Percentiles rank a stretch among this genome's conserved stretches.
Evolutionary conservation across 2,797 vertebrate species (phyloP).

Genomic region (Galago senegalensis): DNA sequence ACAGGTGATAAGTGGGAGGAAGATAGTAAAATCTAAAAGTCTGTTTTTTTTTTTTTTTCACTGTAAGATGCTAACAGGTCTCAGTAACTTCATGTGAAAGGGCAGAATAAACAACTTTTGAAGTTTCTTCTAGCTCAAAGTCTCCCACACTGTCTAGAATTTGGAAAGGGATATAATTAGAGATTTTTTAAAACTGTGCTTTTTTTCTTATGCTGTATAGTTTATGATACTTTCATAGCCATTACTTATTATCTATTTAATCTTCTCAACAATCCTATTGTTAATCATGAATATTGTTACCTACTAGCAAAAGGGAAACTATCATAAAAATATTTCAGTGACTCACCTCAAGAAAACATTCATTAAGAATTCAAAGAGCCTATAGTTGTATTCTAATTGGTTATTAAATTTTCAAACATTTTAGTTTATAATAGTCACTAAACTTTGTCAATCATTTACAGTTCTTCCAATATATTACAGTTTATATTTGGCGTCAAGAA

Average conservation of each 20-base stretch:
- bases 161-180: neutral
- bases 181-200: neutral
- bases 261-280: constrained; percentile 26
- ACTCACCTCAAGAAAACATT: constrained; percentile 14
- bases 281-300: constrained; percentile 24
- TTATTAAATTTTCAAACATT: constrained; percentile 50
- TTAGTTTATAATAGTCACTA: constrained; percentile 34
- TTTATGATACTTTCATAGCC: neutral
- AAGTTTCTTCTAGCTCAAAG: neutral
- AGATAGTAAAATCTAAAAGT: neutral
- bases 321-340: neutral
- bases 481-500: constrained; percentile 48
- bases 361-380: constrained; percentile 41
- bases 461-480: neutral
- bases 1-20: neutral
- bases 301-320: constrained; percentile 45
- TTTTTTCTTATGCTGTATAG: neutral
- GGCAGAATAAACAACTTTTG: neutral
- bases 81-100: neutral
- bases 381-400: neutral
- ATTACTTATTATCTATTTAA: neutral
- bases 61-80: neutral
- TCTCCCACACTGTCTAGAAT: neutral
- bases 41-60: neutral
- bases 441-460: neutral